These are phyloP conservation scores for Phrynocephalus versicolor DNA, from an alignment of 2,113 vertebrate genomes.

Conservation along the genomic window DNA sequence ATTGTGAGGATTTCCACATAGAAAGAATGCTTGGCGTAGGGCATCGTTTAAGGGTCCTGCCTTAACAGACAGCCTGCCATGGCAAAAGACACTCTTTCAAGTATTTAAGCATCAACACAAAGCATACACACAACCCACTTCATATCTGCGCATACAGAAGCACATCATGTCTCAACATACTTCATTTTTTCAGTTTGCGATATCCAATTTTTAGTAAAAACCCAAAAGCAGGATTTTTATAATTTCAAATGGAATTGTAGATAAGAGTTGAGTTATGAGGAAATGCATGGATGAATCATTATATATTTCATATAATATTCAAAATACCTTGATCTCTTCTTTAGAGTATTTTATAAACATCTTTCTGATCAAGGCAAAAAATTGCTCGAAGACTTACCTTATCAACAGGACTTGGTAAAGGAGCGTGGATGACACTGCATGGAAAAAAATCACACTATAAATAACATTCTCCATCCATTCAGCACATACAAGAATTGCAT, in stretches of 20 bases:
- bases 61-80: neutral
- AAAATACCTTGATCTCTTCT: neutral
- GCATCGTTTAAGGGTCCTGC: too few species aligned
- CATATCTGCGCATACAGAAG: neutral
- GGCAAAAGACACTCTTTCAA: neutral
- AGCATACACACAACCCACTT: neutral
- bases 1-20: too few species aligned
- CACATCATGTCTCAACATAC: neutral
- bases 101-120: neutral
- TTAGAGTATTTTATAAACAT: neutral
- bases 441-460: constrained; percentile 48
- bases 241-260: neutral
- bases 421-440: constrained; percentile 94
- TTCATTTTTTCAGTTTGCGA: neutral
- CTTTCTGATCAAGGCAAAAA: neutral
- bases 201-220: neutral
- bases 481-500: neutral
- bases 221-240: neutral
- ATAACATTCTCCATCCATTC: neutral
- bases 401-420: constrained; percentile 95
- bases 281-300: neutral
- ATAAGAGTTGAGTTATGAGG: neutral
- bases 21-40: too few species aligned
- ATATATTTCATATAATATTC: neutral
- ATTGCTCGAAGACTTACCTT: constrained; percentile 85